These are phyloP conservation scores for Rhyzopertha dominica DNA, from an alignment of 1,140 invertebrate genomes.

Conservation along the genomic window DNA sequence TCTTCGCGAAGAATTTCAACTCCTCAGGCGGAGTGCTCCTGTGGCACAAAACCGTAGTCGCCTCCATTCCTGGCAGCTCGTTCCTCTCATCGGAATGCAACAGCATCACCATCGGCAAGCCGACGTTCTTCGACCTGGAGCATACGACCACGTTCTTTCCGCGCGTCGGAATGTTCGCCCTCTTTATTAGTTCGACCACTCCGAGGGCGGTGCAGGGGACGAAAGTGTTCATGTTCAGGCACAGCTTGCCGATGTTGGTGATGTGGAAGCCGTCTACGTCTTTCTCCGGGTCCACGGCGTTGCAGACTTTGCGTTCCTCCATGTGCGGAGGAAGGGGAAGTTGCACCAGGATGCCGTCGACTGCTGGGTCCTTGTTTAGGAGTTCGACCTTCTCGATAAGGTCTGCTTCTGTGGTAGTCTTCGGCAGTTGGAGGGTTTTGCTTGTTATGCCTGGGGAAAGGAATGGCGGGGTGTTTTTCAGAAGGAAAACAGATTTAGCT, in stretches of 20 bases:
- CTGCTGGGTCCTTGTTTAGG: conserved; percentile 63
- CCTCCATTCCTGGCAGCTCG: conserved; percentile 58
- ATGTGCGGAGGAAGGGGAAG: conserved; percentile 75
- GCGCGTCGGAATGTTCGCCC: conserved; percentile 67
- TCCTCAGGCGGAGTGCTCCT: conserved; percentile 75
- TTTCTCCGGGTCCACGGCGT: conserved; percentile 72
- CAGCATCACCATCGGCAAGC: conserved; percentile 77
- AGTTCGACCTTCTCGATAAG: conserved; percentile 59
- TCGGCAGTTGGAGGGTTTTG: conserved; percentile 41
- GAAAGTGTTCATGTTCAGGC: conserved; percentile 66
- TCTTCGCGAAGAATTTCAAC: conserved; percentile 59
- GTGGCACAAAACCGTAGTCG: conserved; percentile 85
- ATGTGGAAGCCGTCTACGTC: conserved; percentile 90
- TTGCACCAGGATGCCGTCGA: conserved; percentile 84
- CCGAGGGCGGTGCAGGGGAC: conserved; percentile 82
- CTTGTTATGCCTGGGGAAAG: conserved; percentile 55
- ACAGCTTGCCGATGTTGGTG: conserved; percentile 71
- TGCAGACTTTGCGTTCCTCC: conserved; percentile 69
- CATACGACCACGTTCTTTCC: conserved; percentile 85
- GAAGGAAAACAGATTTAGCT: too few relatives aligned
- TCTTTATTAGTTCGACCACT: conserved; percentile 73
- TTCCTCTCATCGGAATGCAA: conserved; percentile 62
- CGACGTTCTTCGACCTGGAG: conserved; percentile 86
- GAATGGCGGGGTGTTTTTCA: too few relatives aligned
- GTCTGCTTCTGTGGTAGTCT: conserved; percentile 57